Evolutionary conservation across 1,140 invertebrate species (phyloP).

Genomic region (Eueides isabella): DNA sequence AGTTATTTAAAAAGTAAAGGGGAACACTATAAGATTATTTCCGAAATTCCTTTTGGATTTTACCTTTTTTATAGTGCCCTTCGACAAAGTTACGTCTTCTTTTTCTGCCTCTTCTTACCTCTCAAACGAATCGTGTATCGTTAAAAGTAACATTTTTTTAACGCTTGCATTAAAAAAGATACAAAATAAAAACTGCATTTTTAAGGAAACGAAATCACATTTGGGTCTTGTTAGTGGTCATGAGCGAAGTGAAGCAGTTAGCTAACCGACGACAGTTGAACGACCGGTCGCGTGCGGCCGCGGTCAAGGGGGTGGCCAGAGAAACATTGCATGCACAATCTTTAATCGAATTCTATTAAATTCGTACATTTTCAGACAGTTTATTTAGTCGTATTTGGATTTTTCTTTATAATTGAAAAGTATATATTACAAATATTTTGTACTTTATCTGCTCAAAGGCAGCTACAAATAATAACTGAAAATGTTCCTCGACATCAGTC

Average conservation of each 20-base stretch:
- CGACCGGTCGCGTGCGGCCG: slow-evolving; percentile 50
- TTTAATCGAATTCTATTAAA: slow-evolving; percentile 29
- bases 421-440: background rate
- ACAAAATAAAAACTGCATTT: background rate
- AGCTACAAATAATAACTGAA: too few relatives aligned
- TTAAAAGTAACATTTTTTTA: background rate
- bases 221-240: slow-evolving; percentile 15
- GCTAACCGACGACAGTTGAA: slow-evolving; percentile 42
- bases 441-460: too few relatives aligned
- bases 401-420: background rate
- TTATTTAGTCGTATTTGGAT: background rate
- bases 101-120: too few relatives aligned
- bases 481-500: background rate
- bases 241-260: background rate
- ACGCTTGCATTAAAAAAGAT: background rate
- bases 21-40: too few relatives aligned
- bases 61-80: too few relatives aligned
- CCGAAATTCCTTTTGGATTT: too few relatives aligned
- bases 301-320: slow-evolving; percentile 50
- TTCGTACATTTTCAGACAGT: background rate
- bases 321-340: slow-evolving; percentile 30
- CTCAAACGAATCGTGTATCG: too few relatives aligned
- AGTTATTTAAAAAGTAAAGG: too few relatives aligned
- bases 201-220: slow-evolving; percentile 32
- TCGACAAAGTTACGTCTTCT: too few relatives aligned